These are phyloP conservation scores for Caenorhabditis doughertyi DNA, from an alignment of 2,888 invertebrate genomes.

Conservation along the genomic window DNA sequence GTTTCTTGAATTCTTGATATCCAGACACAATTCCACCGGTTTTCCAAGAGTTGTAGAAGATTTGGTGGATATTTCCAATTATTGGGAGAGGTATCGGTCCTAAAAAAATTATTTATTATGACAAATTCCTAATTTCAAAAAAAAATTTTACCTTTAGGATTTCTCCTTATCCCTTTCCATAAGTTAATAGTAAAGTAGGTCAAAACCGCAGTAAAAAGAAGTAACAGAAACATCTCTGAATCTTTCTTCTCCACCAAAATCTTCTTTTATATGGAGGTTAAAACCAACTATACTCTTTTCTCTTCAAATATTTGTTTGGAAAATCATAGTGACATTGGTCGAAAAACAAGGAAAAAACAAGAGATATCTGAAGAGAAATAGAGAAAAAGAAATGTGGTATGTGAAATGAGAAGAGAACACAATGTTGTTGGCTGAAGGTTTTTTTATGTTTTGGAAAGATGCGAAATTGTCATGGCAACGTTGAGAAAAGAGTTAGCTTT, in stretches of 20 bases:
- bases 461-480: too few relatives aligned
- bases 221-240: constrained; percentile 1
- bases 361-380: neutral
- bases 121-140: neutral
- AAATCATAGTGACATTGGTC: neutral
- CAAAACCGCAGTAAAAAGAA: neutral
- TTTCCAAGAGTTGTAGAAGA: constrained; percentile 18
- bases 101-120: too few relatives aligned
- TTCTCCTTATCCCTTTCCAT: neutral
- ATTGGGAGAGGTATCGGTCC: constrained; percentile 38
- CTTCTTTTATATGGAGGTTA: neutral
- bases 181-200: neutral
- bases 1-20: constrained; percentile 11
- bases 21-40: constrained; percentile 22
- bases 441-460: neutral
- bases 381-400: constrained; percentile 1
- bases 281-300: constrained; percentile 12
- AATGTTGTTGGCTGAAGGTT: neutral
- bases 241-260: neutral
- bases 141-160: constrained; percentile 30
- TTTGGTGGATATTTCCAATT: constrained; percentile 46
- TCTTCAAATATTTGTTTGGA: neutral
- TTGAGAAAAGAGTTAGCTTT: too few relatives aligned
- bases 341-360: neutral
- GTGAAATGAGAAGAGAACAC: neutral